phyloP scores from a whole-genome alignment of 2,888 invertebrate genomes.

The Noctua janthina region DNA sequence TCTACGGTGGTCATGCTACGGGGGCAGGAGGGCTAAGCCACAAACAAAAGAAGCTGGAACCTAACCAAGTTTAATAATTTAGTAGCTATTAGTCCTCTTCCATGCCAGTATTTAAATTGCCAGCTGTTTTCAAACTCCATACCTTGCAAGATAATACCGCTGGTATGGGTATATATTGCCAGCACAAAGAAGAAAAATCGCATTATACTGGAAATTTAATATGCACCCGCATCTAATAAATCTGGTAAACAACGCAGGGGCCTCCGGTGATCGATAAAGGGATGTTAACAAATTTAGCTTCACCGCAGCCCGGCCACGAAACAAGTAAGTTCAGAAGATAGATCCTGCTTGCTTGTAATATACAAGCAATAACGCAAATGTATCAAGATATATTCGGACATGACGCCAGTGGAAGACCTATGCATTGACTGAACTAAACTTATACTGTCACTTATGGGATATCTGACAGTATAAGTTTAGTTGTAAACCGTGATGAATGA shows the following conservation, averaged over 20 bases:
- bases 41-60: neutral
- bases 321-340: neutral
- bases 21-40: neutral
- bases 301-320: neutral
- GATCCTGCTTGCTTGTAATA: too few relatives aligned
- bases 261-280: slow-evolving; percentile 48
- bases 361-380: too few relatives aligned
- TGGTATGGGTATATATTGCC: slow-evolving; percentile 7
- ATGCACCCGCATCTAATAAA: slow-evolving; percentile 56
- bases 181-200: slow-evolving; percentile 39
- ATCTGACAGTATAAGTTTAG: too few relatives aligned
- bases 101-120: neutral
- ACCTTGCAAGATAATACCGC: neutral
- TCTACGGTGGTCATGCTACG: too few relatives aligned
- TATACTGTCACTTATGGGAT: too few relatives aligned
- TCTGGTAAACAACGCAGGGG: slow-evolving; percentile 53
- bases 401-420: too few relatives aligned
- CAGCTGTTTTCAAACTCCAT: slow-evolving; percentile 13
- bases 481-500: too few relatives aligned
- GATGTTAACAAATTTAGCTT: slow-evolving; percentile 56
- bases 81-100: neutral
- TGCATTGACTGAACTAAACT: too few relatives aligned
- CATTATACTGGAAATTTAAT: slow-evolving; percentile 56
- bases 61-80: neutral
- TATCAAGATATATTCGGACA: too few relatives aligned